These are phyloP conservation scores for Ceyx melanurus DNA, from an alignment of 2,113 vertebrate genomes.

Conservation along the genomic window DNA sequence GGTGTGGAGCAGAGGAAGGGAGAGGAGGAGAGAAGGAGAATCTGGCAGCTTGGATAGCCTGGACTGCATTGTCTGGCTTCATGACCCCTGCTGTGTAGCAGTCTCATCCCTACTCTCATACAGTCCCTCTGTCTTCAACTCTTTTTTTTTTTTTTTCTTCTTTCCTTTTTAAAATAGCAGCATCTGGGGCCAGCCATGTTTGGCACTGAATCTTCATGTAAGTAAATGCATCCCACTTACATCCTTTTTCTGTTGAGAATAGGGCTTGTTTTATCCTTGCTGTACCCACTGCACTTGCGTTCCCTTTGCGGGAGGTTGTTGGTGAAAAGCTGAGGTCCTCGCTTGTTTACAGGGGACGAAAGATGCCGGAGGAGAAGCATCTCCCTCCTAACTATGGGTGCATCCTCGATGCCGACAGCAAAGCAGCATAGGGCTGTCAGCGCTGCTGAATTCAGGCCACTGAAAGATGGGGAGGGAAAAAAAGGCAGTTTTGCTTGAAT, in stretches of 20 bases:
- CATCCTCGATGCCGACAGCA: constrained; percentile 39
- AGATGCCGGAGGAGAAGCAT: constrained; percentile 27
- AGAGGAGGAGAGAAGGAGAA: constrained; percentile 79
- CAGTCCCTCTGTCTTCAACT: constrained; percentile 60
- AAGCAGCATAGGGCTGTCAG: constrained; percentile 36
- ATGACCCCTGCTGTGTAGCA: constrained; percentile 92
- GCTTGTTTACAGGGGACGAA: not conserved
- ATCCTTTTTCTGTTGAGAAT: constrained; percentile 51
- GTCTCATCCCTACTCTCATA: constrained; percentile 82
- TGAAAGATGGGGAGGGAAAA: not conserved
- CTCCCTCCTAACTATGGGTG: constrained; percentile 4
- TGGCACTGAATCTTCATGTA: constrained; percentile 98
- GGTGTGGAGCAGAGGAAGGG: constrained; percentile 65
- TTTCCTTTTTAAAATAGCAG: constrained; percentile 80
- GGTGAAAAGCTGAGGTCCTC: constrained; percentile 15
- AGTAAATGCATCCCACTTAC: constrained; percentile 81
- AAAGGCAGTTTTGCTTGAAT: constrained; percentile 13
- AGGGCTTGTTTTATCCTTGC: constrained; percentile 28
- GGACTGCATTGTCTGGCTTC: constrained; percentile 91
- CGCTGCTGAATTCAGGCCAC: constrained; percentile 54
- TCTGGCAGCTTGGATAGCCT: constrained; percentile 85
- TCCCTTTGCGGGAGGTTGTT: constrained; percentile 31
- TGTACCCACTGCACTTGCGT: not conserved
- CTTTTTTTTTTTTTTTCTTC: not conserved
- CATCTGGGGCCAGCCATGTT: constrained; percentile 96